Evolutionary conservation across 2,113 vertebrate genomes (phyloP).

Genomic region (Otocyon megalotis): DNA sequence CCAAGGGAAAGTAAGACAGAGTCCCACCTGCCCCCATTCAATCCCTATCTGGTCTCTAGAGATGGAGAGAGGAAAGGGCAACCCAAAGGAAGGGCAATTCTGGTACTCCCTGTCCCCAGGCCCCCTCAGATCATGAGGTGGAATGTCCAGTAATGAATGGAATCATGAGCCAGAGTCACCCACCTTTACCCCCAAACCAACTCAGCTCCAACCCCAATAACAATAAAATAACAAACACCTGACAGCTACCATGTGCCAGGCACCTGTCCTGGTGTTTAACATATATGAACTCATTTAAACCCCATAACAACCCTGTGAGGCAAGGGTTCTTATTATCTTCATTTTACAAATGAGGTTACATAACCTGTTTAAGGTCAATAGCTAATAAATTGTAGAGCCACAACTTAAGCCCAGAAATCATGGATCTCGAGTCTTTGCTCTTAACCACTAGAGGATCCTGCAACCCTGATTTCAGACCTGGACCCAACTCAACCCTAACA

Average conservation of each 20-base stretch:
- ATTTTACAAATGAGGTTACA: conserved; percentile 33
- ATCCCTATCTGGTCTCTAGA: neutral
- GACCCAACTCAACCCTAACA: neutral
- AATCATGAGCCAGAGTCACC: conserved; percentile 51
- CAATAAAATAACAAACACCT: neutral
- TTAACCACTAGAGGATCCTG: neutral
- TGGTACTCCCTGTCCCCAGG: neutral
- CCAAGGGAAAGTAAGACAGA: neutral
- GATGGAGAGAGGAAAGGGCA: neutral
- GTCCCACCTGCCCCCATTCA: neutral
- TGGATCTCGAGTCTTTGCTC: neutral
- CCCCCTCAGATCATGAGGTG: neutral
- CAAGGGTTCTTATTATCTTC: conserved; percentile 36
- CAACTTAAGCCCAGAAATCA: conserved; percentile 37
- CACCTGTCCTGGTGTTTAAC: conserved; percentile 38
- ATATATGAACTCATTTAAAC: conserved; percentile 50
- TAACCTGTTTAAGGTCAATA: conserved; percentile 35
- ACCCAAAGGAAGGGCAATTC: neutral
- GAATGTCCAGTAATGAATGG: neutral
- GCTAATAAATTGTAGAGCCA: neutral
- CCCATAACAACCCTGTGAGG: neutral
- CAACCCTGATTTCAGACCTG: neutral
- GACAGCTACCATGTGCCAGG: conserved; percentile 21
- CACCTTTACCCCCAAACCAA: neutral
- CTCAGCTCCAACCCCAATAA: conserved; percentile 25